phyloP scores from a whole-genome alignment of 2,888 invertebrate species.

The Meghimatium bilineatum region DNA sequence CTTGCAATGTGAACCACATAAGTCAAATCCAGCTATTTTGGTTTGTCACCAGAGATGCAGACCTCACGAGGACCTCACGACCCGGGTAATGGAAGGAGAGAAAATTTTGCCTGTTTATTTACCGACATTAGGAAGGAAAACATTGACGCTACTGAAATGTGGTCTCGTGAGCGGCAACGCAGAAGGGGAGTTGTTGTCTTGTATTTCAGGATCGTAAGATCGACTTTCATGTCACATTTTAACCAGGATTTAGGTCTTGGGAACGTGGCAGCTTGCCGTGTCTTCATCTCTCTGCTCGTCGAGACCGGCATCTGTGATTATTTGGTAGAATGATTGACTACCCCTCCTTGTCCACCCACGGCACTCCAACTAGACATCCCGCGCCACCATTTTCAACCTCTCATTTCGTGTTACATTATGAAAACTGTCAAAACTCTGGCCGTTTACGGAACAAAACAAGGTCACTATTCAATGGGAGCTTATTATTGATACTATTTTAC shows the following conservation, averaged over 20 bases:
- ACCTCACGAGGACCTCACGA: not conserved
- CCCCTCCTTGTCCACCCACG: not conserved
- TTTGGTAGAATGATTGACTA: not conserved
- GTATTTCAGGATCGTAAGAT: slow-evolving; percentile 15
- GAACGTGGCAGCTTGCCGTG: slow-evolving; percentile 26
- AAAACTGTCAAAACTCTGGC: too few relatives aligned
- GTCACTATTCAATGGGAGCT: too few relatives aligned
- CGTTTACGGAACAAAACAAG: too few relatives aligned
- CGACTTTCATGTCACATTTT: slow-evolving; percentile 42
- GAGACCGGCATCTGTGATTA: not conserved
- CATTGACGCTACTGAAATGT: slow-evolving; percentile 18
- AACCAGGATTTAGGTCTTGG: slow-evolving; percentile 15
- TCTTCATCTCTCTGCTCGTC: not conserved
- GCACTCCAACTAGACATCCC: not conserved
- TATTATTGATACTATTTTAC: too few relatives aligned
- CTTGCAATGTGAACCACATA: not conserved
- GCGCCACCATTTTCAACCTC: not conserved
- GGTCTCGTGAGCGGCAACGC: not conserved
- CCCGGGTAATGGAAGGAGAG: not conserved
- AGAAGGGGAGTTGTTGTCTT: slow-evolving; percentile 13
- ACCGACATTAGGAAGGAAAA: slow-evolving; percentile 32
- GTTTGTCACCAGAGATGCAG: slow-evolving; percentile 15
- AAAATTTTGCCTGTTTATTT: slow-evolving; percentile 38
- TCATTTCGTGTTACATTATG: too few relatives aligned
- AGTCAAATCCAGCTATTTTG: slow-evolving; percentile 5